phyloP scores from a whole-genome alignment of 2,888 invertebrate genomes.

The Pollenia labialis region DNA sequence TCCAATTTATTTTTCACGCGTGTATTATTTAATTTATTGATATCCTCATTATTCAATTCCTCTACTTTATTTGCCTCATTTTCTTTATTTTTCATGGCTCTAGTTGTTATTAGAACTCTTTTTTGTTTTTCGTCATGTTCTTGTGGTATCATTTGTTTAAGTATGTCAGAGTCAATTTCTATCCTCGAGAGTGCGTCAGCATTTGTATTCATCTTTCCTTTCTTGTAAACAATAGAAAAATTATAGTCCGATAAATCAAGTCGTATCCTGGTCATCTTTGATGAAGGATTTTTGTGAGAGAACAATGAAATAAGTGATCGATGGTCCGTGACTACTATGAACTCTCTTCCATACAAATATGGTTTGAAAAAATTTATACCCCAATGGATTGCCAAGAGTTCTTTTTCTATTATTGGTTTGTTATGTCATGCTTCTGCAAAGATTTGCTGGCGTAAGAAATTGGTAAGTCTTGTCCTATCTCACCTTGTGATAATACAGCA shows the following conservation, averaged over 20 bases:
- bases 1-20: too few species aligned
- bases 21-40: too few species aligned
- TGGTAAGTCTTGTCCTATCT: constrained; percentile 17
- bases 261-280: constrained; percentile 4
- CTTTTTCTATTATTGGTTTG: constrained; percentile 18
- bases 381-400: constrained; percentile 22
- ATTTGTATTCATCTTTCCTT: constrained; percentile 12
- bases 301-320: neutral
- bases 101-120: neutral
- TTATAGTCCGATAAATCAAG: neutral
- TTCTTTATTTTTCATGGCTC: neutral
- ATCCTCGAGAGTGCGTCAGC: constrained; percentile 2
- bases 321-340: constrained; percentile 6
- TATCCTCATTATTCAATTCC: too few species aligned
- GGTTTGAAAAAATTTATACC: constrained; percentile 12
- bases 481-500: constrained; percentile 23
- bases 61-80: neutral
- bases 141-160: constrained; percentile 3
- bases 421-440: constrained; percentile 4
- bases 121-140: constrained; percentile 6
- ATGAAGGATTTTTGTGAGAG: neutral
- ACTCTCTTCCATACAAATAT: constrained; percentile 8
- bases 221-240: neutral
- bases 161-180: neutral
- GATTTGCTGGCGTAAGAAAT: constrained; percentile 21